Percentiles rank a stretch among this genome's conserved stretches.
Evolutionary conservation across 92 coral and sea anemone species (phyloP).

Genomic region (Epizoanthus rinbou): DNA sequence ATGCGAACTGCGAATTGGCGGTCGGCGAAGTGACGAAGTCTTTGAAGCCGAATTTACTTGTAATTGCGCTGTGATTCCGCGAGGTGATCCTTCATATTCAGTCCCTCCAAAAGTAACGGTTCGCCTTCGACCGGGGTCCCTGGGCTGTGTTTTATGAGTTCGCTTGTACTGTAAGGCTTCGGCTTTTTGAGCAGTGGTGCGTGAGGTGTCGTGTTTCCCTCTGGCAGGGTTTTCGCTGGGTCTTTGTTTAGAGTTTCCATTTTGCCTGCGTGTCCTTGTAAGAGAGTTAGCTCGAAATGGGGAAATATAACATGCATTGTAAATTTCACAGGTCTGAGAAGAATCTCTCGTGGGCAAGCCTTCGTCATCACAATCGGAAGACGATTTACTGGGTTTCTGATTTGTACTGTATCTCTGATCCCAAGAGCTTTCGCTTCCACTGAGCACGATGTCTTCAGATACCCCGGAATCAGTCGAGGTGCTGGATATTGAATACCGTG

Average conservation of each 20-base stretch:
- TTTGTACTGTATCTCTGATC: conserved; percentile 39
- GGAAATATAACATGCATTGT: neutral
- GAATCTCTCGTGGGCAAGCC: neutral
- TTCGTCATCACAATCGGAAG: neutral
- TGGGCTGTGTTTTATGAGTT: conserved; percentile 44
- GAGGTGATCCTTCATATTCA: conserved; percentile 44
- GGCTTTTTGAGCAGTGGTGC: neutral
- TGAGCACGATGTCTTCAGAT: conserved; percentile 69
- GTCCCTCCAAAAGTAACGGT: conserved; percentile 89
- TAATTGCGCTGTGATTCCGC: conserved; percentile 4
- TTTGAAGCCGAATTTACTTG: conserved; percentile 21
- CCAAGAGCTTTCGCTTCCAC: conserved; percentile 50
- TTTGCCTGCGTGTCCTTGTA: neutral
- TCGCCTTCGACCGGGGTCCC: conserved; percentile 69
- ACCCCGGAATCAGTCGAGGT: conserved; percentile 98
- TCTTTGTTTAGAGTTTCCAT: neutral
- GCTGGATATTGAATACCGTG: conserved; percentile 87
- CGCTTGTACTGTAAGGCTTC: conserved; percentile 52
- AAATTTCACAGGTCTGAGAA: conserved; percentile 9
- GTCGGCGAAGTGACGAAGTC: conserved; percentile 38
- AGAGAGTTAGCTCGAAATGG: neutral
- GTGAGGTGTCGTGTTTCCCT: neutral
- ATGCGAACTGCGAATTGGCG: conserved; percentile 5
- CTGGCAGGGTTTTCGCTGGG: neutral
- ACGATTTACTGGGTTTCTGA: conserved; percentile 23